These are phyloP conservation scores for Pangasianodon gigas DNA, from an alignment of 2,113 vertebrate species.

Conservation along the genomic window DNA sequence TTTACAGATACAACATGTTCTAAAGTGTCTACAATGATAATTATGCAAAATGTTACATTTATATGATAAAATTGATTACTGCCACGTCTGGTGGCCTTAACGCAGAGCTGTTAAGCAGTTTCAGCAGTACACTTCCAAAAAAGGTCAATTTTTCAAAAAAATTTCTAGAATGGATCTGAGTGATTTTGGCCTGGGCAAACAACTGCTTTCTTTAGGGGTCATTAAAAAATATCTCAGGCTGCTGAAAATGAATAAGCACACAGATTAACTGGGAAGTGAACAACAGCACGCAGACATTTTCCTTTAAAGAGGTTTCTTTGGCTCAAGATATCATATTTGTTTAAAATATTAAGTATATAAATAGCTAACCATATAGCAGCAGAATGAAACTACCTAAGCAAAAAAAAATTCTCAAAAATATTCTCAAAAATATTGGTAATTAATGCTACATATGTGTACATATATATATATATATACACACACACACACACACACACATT, in stretches of 20 bases:
- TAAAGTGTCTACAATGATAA: neutral
- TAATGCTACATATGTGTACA: no score
- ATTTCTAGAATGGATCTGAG: neutral
- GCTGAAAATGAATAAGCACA: neutral
- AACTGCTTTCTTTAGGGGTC: neutral
- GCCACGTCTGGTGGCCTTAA: neutral
- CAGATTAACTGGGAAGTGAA: neutral
- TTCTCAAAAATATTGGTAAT: no score
- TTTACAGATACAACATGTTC: neutral
- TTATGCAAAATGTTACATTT: neutral
- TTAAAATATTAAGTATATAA: neutral
- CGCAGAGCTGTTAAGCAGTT: neutral
- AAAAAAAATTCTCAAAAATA: no score
- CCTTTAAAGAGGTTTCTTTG: neutral
- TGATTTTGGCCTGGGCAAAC: neutral
- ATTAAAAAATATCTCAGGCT: neutral
- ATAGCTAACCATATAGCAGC: no score
- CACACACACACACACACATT: no score
- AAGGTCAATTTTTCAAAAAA: neutral
- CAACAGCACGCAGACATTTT: neutral
- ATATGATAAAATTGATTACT: neutral
- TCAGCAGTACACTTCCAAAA: neutral
- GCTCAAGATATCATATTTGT: neutral
- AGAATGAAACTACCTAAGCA: neutral
- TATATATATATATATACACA: no score